Conservation (phyloP, 2,888 invertebrate species). For the Drosophila picticornis region DNA sequence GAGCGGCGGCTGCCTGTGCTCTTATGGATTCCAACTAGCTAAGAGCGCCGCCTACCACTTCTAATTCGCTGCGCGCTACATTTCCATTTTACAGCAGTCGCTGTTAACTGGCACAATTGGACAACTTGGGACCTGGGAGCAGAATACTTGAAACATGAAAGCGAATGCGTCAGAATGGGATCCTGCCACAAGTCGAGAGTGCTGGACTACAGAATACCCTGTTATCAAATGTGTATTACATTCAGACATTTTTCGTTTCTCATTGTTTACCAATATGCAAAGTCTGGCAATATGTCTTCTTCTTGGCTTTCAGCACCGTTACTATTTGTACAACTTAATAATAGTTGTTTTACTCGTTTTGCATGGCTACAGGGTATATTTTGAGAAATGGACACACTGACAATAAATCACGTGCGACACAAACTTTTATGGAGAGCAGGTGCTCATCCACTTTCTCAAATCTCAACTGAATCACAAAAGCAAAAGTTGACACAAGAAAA, state of each 20-base stretch:
- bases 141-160: constrained; percentile 61
- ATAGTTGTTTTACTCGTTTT: background rate
- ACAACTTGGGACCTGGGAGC: constrained; percentile 33
- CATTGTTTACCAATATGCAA: background rate
- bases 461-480: constrained; percentile 17
- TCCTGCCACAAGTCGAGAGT: constrained; percentile 23
- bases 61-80: constrained; percentile 4
- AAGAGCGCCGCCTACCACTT: constrained; percentile 44
- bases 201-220: background rate
- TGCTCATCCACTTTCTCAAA: constrained; percentile 28
- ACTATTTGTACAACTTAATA: background rate
- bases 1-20: constrained; percentile 26
- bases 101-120: constrained; percentile 61
- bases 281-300: background rate
- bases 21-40: constrained; percentile 60
- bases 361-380: background rate
- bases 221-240: background rate
- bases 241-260: background rate
- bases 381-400: constrained; percentile 65
- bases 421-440: constrained; percentile 20
- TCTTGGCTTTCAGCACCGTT: background rate
- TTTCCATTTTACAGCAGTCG: constrained; percentile 18
- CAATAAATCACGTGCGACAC: constrained; percentile 75
- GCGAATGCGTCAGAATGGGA: constrained; percentile 45
- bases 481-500: constrained; percentile 47